Conservation (phyloP, 2,113 vertebrate species). For the Sebastes schlegelii region DNA sequence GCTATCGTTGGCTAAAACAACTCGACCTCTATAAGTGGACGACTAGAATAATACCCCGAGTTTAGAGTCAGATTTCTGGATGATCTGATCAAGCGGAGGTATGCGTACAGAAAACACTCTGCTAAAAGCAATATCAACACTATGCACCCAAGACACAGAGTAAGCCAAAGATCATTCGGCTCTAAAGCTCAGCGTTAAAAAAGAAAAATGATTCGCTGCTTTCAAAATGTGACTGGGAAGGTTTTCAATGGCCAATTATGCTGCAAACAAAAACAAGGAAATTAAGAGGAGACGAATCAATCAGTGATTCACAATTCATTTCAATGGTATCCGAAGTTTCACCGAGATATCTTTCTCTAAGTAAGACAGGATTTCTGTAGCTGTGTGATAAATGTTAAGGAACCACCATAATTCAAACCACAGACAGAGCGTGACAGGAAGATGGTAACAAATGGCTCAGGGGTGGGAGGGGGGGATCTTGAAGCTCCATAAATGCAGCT, state of each 20-base stretch:
- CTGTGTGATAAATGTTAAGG: conserved; percentile 44
- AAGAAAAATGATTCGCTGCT: conserved; percentile 8
- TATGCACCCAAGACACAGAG: conserved; percentile 38
- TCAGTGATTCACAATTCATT: conserved; percentile 32
- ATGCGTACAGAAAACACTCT: conserved; percentile 76
- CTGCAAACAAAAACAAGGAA: conserved; percentile 41
- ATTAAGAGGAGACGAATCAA: conserved; percentile 17
- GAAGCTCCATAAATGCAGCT: conserved; percentile 42
- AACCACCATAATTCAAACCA: conserved; percentile 45
- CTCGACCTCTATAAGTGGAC: conserved; percentile 61
- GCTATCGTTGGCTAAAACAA: conserved; percentile 75
- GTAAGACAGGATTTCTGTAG: conserved; percentile 17
- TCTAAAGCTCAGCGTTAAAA: conserved; percentile 30
- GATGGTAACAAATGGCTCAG: conserved; percentile 41
- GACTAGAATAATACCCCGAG: conserved; percentile 68
- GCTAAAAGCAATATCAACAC: conserved; percentile 69
- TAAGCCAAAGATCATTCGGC: conserved; percentile 63
- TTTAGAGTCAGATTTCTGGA: conserved; percentile 77
- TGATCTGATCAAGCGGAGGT: conserved; percentile 75
- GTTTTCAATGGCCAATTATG: conserved; percentile 41
- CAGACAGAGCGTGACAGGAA: conserved; percentile 36
- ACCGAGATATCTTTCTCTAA: conserved; percentile 1
- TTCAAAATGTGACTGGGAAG: conserved; percentile 23
- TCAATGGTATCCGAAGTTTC: neutral
- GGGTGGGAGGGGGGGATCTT: neutral